Base-by-base conservation (phyloP, 2,113 vertebrate species). In the Alligator sinensis region DNA sequence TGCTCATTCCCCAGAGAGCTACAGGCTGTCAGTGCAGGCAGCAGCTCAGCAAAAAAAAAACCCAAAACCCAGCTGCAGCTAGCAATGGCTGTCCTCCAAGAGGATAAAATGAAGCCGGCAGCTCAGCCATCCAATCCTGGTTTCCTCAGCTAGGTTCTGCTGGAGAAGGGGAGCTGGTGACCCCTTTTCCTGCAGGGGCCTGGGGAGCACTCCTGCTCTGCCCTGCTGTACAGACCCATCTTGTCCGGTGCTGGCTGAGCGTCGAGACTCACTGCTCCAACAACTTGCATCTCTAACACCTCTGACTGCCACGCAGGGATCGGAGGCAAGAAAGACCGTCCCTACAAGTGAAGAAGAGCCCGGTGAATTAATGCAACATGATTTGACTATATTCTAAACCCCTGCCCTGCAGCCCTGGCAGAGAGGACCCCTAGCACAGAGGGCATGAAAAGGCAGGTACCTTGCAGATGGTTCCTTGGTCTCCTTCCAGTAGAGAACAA, bases 361-460 rank as follows among this genome's bases (percentile, higher is more conserved):
- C 1, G 1, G 30, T 17, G 0, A 80, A 63, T 19, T 64, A 30
- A 89, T 25, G 12, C 3, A 80, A 61, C 0, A 1, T 2, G 5
- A 25, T 62, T 6, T 21, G 14, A 59, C 57, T 30, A 11, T 27
- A 57, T 58, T 58, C 8, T 3, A 72, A 38, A 72, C 30, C 18
- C 30, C 38, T 3, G 9, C 30, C 19, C 11, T 5, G 30, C 19
- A 57, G 54, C 76, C 76, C 16, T 58, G 28, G 11, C 17, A 7
- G 16, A 22, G 2, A 6, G 11, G 54, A 18, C 15, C 76, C 16
- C 8, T 18, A 5, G 55, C 22, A 21, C 18, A 19, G 68, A 72
- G 68, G 30, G 38, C 19, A 11, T 24, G 5, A 72, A 38, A 72
- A 77, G 57, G 18, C 76, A 58, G 54, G 55, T 57, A 15, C 25